These are phyloP conservation scores for Stegophylla sp. DNA, from an alignment of 2,888 invertebrate species.

Conservation along the genomic window DNA sequence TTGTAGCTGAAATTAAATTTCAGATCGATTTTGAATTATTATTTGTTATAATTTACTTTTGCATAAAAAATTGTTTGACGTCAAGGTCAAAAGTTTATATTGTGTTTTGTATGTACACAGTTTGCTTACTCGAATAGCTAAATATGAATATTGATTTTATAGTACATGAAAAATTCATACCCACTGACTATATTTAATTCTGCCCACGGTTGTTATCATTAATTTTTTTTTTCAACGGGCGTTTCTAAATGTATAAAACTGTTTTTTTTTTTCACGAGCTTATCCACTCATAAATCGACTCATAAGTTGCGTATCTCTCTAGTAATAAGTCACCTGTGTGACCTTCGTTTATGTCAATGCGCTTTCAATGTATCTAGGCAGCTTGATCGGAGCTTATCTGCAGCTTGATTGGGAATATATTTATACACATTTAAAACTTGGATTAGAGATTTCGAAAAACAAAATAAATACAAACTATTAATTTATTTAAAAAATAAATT, in stretches of 20 bases:
- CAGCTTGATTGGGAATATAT: no score
- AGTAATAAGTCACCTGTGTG: background rate
- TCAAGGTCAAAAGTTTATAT: slow-evolving; percentile 7
- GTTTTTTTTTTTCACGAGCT: slow-evolving; percentile 15
- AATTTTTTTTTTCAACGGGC: slow-evolving; percentile 13
- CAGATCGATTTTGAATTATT: background rate
- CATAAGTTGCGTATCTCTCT: background rate
- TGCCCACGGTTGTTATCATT: slow-evolving; percentile 21
- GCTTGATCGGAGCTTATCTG: no score
- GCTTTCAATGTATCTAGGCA: no score
- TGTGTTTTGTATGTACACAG: slow-evolving; percentile 5
- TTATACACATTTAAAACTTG: no score
- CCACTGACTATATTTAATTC: slow-evolving; percentile 16
- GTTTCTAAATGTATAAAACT: slow-evolving; percentile 23
- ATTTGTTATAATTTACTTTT: slow-evolving; percentile 31
- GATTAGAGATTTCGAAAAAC: no score
- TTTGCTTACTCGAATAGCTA: background rate
- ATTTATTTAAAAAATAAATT: no score
- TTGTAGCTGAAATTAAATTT: background rate
- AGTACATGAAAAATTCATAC: slow-evolving; percentile 14
- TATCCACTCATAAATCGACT: slow-evolving; percentile 9
- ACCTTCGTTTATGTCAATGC: background rate
- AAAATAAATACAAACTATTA: no score
- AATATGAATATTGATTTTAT: slow-evolving; percentile 27
- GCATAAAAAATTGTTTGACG: slow-evolving; percentile 19